phyloP scores from a whole-genome alignment of 2,888 invertebrate genomes.

The Folsomia manolachei region DNA sequence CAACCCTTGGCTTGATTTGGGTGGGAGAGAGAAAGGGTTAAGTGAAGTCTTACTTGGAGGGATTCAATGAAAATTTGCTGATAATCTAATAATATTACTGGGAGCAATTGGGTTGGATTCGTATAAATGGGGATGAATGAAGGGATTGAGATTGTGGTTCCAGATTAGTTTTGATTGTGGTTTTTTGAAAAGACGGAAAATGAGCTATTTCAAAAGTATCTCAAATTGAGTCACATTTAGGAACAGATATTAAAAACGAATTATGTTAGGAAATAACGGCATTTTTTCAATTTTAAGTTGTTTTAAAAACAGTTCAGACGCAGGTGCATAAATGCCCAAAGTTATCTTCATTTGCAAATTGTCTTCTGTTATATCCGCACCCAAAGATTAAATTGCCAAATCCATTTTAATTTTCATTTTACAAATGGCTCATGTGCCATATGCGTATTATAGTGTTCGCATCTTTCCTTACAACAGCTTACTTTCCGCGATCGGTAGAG shows the following conservation, averaged over 20 bases:
- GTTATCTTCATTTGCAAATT: not conserved
- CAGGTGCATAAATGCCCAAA: not conserved
- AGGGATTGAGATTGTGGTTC: not conserved
- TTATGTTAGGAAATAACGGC: no score
- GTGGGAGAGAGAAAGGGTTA: not conserved
- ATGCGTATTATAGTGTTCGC: no score
- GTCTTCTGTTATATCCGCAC: not conserved
- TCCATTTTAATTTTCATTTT: not conserved
- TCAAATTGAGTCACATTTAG: no score
- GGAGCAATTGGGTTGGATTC: not conserved
- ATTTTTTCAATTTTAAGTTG: no score
- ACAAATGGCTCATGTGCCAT: not conserved
- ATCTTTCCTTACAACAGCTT: not conserved
- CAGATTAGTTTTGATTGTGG: not conserved
- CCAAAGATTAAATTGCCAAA: slow-evolving; percentile 5
- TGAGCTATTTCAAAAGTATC: not conserved
- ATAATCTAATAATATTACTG: slow-evolving; percentile 1
- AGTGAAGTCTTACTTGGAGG: not conserved
- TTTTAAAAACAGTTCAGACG: not conserved
- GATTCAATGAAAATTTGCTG: not conserved
- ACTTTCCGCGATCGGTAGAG: not conserved
- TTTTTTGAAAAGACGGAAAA: not conserved
- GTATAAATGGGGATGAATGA: not conserved
- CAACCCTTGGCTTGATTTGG: not conserved
- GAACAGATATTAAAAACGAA: no score